Evolutionary conservation across 1,140 invertebrate genomes (phyloP), one percentile per base, ranked within the genome.

Genomic region (Homarus americanus): DNA sequence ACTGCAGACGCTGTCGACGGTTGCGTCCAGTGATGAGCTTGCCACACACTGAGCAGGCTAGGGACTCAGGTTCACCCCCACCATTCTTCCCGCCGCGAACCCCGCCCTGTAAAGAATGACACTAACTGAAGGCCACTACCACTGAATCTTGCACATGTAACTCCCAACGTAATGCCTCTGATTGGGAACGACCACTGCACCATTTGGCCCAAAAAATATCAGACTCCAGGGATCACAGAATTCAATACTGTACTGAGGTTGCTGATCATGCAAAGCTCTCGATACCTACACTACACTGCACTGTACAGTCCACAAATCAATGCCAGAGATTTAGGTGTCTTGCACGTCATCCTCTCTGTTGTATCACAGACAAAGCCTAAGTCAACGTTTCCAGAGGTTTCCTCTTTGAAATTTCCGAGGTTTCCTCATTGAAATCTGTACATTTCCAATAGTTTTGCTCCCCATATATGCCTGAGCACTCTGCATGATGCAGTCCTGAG

Each of bases 71-170:
- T 72, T 90, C 88, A 90, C 80, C 80, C 88, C 88, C 88, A 90
- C 80, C 88, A 90, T 72, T 83, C 88, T 90, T 90, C 80, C 80
- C 80, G 80, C 80, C 58, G 88, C 82, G 34, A 90, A 53, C 80
- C 88, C 88, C 88, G 82, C 88, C 88, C 88, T 90, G 88, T 84
- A 90, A 90, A 90, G 82, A 90, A 90, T 83, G 88, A 90, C 80
- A 90, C 72, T 76, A 76, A 84, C 88, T 88, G 53, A 69, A 69
- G 63, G n/a, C 28, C 63, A 69, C 63, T 69, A 69, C 63, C 63
- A 69, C 63, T 69, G 63, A 69, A 69, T 69, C 63, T 69, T 69
- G 24, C n/a, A 69, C n/a, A 69, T 32, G 63, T 32, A 69, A 69
- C 63, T 69, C 63, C 63, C 63, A 69, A 69, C 28, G 32, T 28